Evolutionary conservation across 2,113 vertebrate species (phyloP).

Genomic region (Electrona antarctica): DNA sequence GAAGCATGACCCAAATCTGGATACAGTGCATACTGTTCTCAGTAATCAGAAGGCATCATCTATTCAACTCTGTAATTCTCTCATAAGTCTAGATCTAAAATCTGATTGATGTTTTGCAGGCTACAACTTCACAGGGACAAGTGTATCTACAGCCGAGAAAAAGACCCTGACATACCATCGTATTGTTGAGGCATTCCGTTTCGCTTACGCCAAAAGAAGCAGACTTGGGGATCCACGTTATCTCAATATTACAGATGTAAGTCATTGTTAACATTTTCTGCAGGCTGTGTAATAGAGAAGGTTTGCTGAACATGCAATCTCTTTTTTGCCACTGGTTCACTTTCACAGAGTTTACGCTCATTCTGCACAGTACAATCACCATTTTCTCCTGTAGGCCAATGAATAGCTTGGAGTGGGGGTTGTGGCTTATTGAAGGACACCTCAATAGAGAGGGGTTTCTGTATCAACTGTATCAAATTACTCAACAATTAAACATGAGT

Average conservation of each 20-base stretch:
- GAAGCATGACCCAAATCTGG: too few species aligned
- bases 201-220: conserved; percentile 94
- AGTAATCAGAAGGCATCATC: too few species aligned
- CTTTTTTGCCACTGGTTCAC: neutral
- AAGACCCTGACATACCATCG: conserved; percentile 93
- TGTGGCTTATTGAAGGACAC: too few species aligned
- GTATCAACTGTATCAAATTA: too few species aligned
- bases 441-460: too few species aligned
- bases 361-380: neutral
- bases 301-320: too few species aligned
- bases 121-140: conserved; percentile 87
- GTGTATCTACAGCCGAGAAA: conserved; percentile 79
- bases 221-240: conserved; percentile 91
- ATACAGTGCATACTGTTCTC: too few species aligned
- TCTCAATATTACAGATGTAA: conserved; percentile 87
- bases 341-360: neutral
- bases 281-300: too few species aligned
- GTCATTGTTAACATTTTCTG: neutral
- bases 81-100: neutral
- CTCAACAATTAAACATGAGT: too few species aligned
- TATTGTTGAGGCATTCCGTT: conserved; percentile 94
- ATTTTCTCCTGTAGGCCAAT: neutral
- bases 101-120: conserved; percentile 75
- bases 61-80: too few species aligned
- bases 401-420: too few species aligned